Conservation (phyloP, 2,888 invertebrate genomes). For the Lissonota sp. region DNA sequence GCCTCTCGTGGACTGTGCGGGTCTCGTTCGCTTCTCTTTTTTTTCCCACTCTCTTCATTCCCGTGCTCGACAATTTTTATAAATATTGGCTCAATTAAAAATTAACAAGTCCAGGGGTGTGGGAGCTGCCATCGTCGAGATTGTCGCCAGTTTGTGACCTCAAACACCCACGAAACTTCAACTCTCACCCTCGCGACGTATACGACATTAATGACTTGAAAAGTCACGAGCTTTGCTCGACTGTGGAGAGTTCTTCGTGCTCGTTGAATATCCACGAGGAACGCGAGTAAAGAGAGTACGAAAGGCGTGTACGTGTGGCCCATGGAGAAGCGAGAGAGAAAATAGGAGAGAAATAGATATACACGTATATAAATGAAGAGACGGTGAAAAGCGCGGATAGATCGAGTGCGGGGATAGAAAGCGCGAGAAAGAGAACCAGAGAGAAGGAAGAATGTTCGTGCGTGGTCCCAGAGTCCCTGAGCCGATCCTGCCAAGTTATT, state of each 20-base stretch:
- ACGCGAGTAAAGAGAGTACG: slow-evolving; percentile 41
- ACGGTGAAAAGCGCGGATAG: slow-evolving; percentile 57
- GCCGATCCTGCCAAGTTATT: slow-evolving; percentile 84
- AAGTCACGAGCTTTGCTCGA: slow-evolving; percentile 65
- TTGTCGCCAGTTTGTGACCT: neutral
- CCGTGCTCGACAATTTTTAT: slow-evolving; percentile 75
- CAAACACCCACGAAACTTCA: slow-evolving; percentile 5
- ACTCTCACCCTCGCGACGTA: neutral
- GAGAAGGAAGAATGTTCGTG: slow-evolving; percentile 77
- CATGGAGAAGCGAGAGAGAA: slow-evolving; percentile 62
- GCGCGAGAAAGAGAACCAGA: slow-evolving; percentile 58
- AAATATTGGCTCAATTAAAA: slow-evolving; percentile 81
- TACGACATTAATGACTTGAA: slow-evolving; percentile 72
- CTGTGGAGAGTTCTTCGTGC: slow-evolving; percentile 54
- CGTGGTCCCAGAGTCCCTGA: slow-evolving; percentile 83
- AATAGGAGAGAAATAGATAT: slow-evolving; percentile 54
- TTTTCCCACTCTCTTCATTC: slow-evolving; percentile 33
- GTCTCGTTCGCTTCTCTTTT: slow-evolving; percentile 18
- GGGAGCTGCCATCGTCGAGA: slow-evolving; percentile 32
- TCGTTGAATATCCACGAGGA: slow-evolving; percentile 59
- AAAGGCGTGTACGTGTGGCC: slow-evolving; percentile 59
- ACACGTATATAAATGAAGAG: slow-evolving; percentile 23
- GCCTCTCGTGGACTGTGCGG: slow-evolving; percentile 56
- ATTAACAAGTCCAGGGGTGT: slow-evolving; percentile 69
- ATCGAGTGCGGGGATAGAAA: slow-evolving; percentile 59